These are phyloP conservation scores for Neoascia interrupta DNA, from an alignment of 2,888 invertebrate species.

Conservation along the genomic window DNA sequence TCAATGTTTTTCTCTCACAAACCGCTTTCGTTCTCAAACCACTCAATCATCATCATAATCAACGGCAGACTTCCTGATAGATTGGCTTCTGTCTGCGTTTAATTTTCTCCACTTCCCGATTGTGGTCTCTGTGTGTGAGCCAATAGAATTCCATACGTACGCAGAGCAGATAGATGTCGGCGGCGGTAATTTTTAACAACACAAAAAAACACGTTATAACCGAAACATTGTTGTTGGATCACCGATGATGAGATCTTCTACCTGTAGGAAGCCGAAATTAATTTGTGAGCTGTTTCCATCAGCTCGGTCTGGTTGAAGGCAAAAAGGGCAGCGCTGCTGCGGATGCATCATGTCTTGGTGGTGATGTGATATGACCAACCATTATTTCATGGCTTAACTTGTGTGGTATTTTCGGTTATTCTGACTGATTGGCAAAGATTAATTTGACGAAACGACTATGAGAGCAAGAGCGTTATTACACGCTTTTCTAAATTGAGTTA, in stretches of 20 bases:
- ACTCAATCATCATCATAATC: slow-evolving; percentile 60
- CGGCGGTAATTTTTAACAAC: slow-evolving; percentile 27
- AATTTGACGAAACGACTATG: slow-evolving; percentile 48
- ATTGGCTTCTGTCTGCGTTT: slow-evolving; percentile 50
- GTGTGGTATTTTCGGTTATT: slow-evolving; percentile 34
- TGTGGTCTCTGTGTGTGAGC: not conserved
- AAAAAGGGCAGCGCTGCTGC: not conserved
- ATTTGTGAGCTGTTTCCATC: slow-evolving; percentile 33
- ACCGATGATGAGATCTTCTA: slow-evolving; percentile 38
- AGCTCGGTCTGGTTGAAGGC: not conserved
- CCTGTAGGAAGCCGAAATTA: slow-evolving; percentile 52
- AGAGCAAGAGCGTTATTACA: slow-evolving; percentile 28
- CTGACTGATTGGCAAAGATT: slow-evolving; percentile 51
- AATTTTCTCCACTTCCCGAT: not conserved
- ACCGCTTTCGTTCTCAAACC: slow-evolving; percentile 34
- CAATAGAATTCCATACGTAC: slow-evolving; percentile 34
- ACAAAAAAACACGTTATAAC: slow-evolving; percentile 9
- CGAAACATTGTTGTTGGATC: not conserved
- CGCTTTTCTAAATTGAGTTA: slow-evolving; percentile 44
- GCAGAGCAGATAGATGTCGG: slow-evolving; percentile 35
- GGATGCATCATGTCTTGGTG: slow-evolving; percentile 3
- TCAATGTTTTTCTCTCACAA: slow-evolving; percentile 36
- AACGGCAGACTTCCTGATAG: slow-evolving; percentile 54
- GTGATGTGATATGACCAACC: slow-evolving; percentile 16
- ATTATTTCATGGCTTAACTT: slow-evolving; percentile 28